Percentiles rank a stretch among this genome's conserved stretches.
Evolutionary conservation across 2,888 invertebrate genomes (phyloP).

Genomic region (Dasypogon diadema): DNA sequence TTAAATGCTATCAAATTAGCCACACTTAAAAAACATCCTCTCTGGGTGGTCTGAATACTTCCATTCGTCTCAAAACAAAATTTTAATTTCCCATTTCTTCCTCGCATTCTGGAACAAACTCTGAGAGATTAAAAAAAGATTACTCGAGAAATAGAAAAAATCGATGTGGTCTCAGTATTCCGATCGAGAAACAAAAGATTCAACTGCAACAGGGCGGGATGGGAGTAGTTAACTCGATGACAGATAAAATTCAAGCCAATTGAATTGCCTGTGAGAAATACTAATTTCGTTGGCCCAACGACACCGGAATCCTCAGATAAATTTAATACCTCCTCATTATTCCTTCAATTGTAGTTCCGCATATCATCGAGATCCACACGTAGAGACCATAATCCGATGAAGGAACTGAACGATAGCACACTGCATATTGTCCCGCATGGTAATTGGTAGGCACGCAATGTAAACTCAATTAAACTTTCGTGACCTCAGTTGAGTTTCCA

Average conservation of each 20-base stretch:
- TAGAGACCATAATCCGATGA: not conserved
- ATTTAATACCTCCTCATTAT: not conserved
- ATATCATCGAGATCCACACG: conserved; percentile 6
- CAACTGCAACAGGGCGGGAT: no score
- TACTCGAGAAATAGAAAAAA: not conserved
- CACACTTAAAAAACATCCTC: no score
- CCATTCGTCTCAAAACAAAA: no score
- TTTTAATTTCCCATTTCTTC: no score
- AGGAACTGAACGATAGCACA: not conserved
- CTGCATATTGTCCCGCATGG: not conserved
- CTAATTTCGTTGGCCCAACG: conserved; percentile 6
- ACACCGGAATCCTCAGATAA: not conserved
- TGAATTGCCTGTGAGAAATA: conserved; percentile 25
- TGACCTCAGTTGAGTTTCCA: conserved; percentile 20
- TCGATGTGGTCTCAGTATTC: no score
- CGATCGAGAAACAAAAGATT: no score
- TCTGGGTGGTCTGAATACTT: no score
- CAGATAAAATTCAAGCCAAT: no score
- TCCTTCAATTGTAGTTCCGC: conserved; percentile 3
- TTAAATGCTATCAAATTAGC: no score
- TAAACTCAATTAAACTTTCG: conserved; percentile 38
- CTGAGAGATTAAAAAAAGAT: not conserved
- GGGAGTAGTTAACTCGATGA: no score
- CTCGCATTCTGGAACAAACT: no score
- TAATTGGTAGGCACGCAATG: conserved; percentile 38